Evolutionary conservation across 2,113 vertebrate species (phyloP), one percentile per base, ranked within the genome.

Genomic region (Sinocyclocheilus anophthalmus): DNA sequence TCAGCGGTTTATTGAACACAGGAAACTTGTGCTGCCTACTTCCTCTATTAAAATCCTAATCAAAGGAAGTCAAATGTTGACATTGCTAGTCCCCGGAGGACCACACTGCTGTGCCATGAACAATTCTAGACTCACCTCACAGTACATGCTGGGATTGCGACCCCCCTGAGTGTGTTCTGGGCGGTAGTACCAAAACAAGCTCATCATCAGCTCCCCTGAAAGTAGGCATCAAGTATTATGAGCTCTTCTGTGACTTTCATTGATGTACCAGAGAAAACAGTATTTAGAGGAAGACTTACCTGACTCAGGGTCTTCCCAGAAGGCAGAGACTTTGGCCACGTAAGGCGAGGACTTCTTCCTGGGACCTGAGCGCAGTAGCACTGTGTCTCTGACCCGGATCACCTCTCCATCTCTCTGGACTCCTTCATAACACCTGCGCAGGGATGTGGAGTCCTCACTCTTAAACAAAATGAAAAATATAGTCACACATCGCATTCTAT

Each of bases 131-230:
- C 95, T 96, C 92, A 99, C 98, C 96, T 99, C 94, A 93, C 94
- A 97, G 90, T 99, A 97, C 92, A 97, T 92, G 88, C 95, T 96
- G 92, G 96, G 96, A 91, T 95, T 97, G 87, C 95, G 95, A 84
- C 98, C 97, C 84, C 96, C 98, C 93, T 99, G 98, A 89, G 97
- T 97, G 96, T 99, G 98, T 94, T 99, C 98, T 61, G 98, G 98
- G 90, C 98, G 95, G 94, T 99, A 99, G 94, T 98, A 99, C 98
- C 98, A 99, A 93, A 99, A 96, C 90, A 99, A 96, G 91, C 98
- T 99, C 98, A 99, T 99, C 97, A 98, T 99, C 95, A 99, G 94
- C 93, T 99, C 97, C 90, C 97, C 98, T 99, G 92, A 73, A 85
- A 61, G 30, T 22, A 45, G 13, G 45, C 2, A 50, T 30, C 8